These are phyloP conservation scores for Pseudomugil gertrudae DNA, from an alignment of 2,797 vertebrate genomes.

Conservation along the genomic window DNA sequence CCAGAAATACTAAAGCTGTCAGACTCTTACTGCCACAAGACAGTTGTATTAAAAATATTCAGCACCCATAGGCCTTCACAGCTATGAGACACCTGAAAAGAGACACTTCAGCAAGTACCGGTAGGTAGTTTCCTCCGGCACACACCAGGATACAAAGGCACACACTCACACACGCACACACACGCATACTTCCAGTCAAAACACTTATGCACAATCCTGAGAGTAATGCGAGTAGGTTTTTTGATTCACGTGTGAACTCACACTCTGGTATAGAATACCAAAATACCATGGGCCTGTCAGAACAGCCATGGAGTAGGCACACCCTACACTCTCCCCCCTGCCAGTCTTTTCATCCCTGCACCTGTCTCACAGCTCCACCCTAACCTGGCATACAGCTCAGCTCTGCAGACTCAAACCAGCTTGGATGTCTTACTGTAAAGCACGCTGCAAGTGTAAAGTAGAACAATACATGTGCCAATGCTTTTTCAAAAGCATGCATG, in stretches of 20 bases:
- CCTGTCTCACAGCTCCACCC: constrained; percentile 71
- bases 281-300: constrained; percentile 77
- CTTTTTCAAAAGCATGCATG: constrained; percentile 21
- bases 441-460: constrained; percentile 5
- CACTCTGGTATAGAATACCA: constrained; percentile 47
- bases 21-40: constrained; percentile 21
- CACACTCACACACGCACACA: constrained; percentile 36
- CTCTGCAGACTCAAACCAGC: constrained; percentile 44
- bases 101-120: background rate
- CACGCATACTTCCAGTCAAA: constrained; percentile 29
- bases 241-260: constrained; percentile 18
- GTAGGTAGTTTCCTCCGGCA: constrained; percentile 16
- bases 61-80: constrained; percentile 26
- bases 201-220: constrained; percentile 52
- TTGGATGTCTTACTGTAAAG: constrained; percentile 34
- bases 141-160: constrained; percentile 13
- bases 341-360: constrained; percentile 75
- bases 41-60: constrained; percentile 29
- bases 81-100: constrained; percentile 34
- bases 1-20: constrained; percentile 33
- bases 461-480: constrained; percentile 34
- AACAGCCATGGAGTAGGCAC: constrained; percentile 69
- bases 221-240: constrained; percentile 59
- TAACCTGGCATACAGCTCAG: constrained; percentile 54
- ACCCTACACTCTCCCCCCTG: constrained; percentile 47